A percentile compares a stretch with the other conserved stretches of the same genome.
phyloP scores from a whole-genome alignment of 2,888 invertebrate genomes.

The Ormyrus labotus region DNA sequence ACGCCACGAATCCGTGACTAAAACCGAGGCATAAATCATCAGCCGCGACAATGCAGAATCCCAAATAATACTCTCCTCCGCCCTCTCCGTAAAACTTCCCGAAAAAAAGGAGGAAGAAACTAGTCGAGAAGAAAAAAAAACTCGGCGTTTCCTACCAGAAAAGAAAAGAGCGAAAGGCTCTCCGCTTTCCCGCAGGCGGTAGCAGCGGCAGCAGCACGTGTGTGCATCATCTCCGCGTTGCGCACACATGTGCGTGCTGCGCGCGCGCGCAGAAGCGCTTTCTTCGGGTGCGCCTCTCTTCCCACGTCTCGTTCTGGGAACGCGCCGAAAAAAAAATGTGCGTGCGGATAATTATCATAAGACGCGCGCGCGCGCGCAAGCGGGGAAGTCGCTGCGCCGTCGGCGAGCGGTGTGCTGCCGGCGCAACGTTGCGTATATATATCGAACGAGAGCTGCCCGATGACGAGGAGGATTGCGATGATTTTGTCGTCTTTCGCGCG shows the following conservation, averaged over 20 bases:
- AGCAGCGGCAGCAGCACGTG: not conserved
- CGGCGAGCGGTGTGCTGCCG: too few species aligned
- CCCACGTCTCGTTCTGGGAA: conserved; percentile 71
- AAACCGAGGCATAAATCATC: not conserved
- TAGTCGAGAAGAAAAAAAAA: not conserved
- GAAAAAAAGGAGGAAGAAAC: too few species aligned
- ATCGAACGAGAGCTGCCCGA: too few species aligned
- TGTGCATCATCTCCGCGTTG: conserved; percentile 3
- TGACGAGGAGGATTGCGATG: too few species aligned
- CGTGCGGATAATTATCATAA: conserved; percentile 65
- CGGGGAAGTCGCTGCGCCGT: not conserved
- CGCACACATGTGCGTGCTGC: conserved; percentile 56
- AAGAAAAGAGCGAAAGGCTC: not conserved
- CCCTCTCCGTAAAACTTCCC: too few species aligned
- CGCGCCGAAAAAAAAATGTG: conserved; percentile 56
- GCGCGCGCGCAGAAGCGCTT: not conserved
- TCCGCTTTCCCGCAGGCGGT: too few species aligned
- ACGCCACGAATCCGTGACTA: too few species aligned
- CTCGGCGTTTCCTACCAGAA: not conserved
- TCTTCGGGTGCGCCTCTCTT: conserved; percentile 62
- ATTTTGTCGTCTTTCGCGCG: too few species aligned
- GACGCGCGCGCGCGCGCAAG: conserved; percentile 32
- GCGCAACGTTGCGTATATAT: too few species aligned
- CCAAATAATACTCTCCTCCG: not conserved
- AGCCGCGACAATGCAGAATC: conserved; percentile 11